Conservation (phyloP, 2,113 vertebrate species). For the Dromiciops gliroides region DNA sequence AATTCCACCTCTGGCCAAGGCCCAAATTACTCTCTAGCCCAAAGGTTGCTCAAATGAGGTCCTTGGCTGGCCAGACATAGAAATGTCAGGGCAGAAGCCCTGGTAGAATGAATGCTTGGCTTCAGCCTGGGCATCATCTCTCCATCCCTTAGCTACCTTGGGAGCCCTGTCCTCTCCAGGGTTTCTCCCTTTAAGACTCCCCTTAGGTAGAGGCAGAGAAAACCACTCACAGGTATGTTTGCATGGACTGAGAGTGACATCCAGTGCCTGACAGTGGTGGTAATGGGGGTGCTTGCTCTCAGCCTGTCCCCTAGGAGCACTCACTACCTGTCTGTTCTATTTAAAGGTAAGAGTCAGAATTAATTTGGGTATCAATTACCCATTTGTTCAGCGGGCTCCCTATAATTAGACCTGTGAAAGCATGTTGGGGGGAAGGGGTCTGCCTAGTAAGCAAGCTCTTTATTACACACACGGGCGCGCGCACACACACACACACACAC, state of each 20-base stretch:
- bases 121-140: background rate
- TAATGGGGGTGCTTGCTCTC: background rate
- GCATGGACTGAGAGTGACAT: constrained; percentile 66
- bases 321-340: background rate
- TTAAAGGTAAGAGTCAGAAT: background rate
- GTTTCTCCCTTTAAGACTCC: background rate
- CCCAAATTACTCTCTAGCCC: background rate
- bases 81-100: too few relatives aligned
- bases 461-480: background rate
- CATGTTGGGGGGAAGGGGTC: background rate
- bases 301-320: background rate
- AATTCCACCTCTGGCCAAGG: background rate
- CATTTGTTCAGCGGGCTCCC: background rate
- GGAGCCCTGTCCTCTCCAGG: background rate
- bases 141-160: background rate
- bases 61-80: background rate
- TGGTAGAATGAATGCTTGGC: background rate
- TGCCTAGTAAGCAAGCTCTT: background rate
- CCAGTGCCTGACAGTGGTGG: constrained; percentile 66
- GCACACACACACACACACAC: background rate
- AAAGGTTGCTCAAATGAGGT: background rate
- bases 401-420: background rate
- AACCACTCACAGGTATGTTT: background rate
- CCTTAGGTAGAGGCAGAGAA: constrained; percentile 34
- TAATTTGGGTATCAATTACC: too few relatives aligned